Conservation (phyloP, 2,888 invertebrate species). For the Mactromeris polynyma region DNA sequence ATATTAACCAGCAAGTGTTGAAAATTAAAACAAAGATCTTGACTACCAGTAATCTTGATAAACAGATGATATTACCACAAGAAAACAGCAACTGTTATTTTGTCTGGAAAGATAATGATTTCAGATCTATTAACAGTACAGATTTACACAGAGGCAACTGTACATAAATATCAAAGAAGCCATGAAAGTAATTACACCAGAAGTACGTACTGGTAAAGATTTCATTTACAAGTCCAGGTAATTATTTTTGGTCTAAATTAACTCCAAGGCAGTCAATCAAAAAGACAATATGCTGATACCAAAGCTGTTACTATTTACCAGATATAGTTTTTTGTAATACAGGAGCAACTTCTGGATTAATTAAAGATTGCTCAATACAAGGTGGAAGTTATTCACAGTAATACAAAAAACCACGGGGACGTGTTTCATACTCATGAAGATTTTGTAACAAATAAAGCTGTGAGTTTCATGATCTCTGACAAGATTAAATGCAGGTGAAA, state of each 20-base stretch:
- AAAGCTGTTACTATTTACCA: too few relatives aligned
- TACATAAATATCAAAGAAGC: not conserved
- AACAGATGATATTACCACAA: conserved; percentile 1
- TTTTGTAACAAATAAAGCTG: too few relatives aligned
- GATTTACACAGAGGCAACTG: not conserved
- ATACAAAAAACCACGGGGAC: too few relatives aligned
- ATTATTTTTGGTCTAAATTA: not conserved
- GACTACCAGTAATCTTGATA: not conserved
- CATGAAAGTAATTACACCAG: not conserved
- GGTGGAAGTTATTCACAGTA: too few relatives aligned
- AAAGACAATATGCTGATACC: too few relatives aligned
- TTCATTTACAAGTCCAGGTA: not conserved
- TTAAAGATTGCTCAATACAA: too few relatives aligned
- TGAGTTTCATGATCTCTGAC: too few relatives aligned
- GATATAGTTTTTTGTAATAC: too few relatives aligned
- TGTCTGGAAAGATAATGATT: conserved; percentile 26
- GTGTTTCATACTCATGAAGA: too few relatives aligned
- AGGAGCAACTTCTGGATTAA: too few relatives aligned
- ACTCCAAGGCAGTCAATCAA: not conserved
- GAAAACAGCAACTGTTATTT: conserved; percentile 37
- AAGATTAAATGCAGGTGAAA: too few relatives aligned
- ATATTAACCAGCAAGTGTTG: conserved; percentile 42
- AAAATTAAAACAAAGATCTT: conserved; percentile 22
- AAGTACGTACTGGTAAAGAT: not conserved
- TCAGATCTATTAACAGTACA: conserved; percentile 24